These are phyloP conservation scores for Tachysurus fulvidraco DNA, from an alignment of 2,113 vertebrate genomes.

Conservation along the genomic window DNA sequence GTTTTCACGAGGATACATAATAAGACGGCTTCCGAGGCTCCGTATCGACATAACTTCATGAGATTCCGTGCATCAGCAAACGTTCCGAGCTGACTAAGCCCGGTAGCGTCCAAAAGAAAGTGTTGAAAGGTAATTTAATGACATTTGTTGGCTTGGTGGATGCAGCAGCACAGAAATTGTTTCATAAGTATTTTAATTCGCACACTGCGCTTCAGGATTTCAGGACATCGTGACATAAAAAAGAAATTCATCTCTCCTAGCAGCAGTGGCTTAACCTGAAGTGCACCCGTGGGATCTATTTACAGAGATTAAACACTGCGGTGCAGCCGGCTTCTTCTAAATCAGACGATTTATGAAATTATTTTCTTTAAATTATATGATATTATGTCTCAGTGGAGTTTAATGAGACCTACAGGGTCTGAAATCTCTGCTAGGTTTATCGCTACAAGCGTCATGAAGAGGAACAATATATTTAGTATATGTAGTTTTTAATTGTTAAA, in stretches of 20 bases:
- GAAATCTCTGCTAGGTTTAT: neutral
- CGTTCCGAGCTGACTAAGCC: constrained; percentile 22
- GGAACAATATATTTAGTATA: neutral
- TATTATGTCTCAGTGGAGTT: neutral
- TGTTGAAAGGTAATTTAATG: constrained; percentile 21
- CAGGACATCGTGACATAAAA: constrained; percentile 3
- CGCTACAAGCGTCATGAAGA: neutral
- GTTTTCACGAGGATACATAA: constrained; percentile 31
- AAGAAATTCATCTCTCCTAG: constrained; percentile 27
- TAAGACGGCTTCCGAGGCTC: neutral
- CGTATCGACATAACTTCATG: constrained; percentile 20
- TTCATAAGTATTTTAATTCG: constrained; percentile 21
- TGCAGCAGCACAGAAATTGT: constrained; percentile 48
- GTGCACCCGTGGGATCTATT: constrained; percentile 47
- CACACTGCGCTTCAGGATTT: neutral
- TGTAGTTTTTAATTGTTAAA: constrained; percentile 11
- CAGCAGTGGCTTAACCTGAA: constrained; percentile 56
- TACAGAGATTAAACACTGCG: constrained; percentile 37
- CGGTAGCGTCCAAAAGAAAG: neutral
- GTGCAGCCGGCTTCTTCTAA: constrained; percentile 42
- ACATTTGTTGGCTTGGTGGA: constrained; percentile 15
- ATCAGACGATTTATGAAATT: constrained; percentile 17
- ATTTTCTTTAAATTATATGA: neutral
- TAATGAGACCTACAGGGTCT: constrained; percentile 2
- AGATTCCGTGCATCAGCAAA: constrained; percentile 38